Percentiles rank a stretch among this genome's conserved stretches.
Evolutionary conservation across 2,797 vertebrate species (phyloP).

Genomic region (Sciaenops ocellatus): DNA sequence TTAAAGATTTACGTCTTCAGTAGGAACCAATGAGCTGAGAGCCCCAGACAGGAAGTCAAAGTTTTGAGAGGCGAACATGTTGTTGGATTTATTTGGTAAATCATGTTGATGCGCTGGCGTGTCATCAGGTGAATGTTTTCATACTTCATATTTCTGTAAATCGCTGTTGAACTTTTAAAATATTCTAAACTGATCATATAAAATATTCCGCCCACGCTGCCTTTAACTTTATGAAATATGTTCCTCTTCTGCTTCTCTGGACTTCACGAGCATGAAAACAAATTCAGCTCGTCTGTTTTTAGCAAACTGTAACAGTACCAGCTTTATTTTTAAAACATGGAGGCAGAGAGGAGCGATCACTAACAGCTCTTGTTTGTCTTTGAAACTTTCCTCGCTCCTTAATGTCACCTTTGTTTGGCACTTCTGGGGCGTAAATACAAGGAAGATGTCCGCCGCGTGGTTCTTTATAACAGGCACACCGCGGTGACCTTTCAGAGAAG

Average conservation of each 20-base stretch:
- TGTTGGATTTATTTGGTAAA: no score
- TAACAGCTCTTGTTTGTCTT: not conserved
- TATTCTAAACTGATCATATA: not conserved
- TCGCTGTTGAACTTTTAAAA: not conserved
- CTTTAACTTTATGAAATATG: no score
- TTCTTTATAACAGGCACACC: not conserved
- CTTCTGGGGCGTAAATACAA: constrained; percentile 11
- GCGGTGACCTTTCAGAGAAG: constrained; percentile 34
- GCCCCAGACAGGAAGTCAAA: no score
- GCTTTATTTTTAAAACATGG: not conserved
- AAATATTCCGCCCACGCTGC: constrained; percentile 1
- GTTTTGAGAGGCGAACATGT: no score
- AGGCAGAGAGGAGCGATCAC: no score
- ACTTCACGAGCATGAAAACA: not conserved
- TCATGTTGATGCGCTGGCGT: no score
- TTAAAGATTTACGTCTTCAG: no score
- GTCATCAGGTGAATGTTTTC: no score
- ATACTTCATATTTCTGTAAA: no score
- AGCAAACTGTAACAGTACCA: not conserved
- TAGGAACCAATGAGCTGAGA: no score
- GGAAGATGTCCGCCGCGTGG: constrained; percentile 4
- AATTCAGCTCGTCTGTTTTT: not conserved
- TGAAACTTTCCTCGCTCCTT: constrained; percentile 13
- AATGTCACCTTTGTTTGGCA: constrained; percentile 2
- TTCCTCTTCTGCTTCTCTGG: not conserved